phyloP scores from a whole-genome alignment of 2,113 vertebrate genomes.

The Muntiacus reevesi region DNA sequence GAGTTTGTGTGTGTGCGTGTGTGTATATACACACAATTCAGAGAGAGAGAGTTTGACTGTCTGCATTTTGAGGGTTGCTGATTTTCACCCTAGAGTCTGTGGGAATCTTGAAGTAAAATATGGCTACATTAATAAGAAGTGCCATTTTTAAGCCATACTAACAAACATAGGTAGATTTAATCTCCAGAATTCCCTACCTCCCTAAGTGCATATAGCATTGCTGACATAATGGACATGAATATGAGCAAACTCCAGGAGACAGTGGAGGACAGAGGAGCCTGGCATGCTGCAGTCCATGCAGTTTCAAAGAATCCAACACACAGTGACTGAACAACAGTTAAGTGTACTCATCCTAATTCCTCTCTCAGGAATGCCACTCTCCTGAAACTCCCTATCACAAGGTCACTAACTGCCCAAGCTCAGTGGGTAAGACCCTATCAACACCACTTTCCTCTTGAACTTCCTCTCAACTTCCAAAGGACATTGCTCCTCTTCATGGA shows the following conservation, averaged over 20 bases:
- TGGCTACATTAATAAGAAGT: background rate
- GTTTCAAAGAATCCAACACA: background rate
- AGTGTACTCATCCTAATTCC: background rate
- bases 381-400: background rate
- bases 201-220: background rate
- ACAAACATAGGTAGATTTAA: background rate
- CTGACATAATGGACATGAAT: background rate
- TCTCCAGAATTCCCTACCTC: background rate
- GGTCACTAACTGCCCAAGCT: background rate
- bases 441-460: background rate
- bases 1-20: background rate
- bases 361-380: background rate
- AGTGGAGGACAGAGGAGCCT: background rate
- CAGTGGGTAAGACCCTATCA: background rate
- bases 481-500: background rate
- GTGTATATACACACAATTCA: background rate
- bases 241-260: background rate
- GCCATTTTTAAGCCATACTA: background rate
- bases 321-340: background rate
- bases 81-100: background rate
- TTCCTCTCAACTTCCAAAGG: background rate
- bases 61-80: constrained; percentile 25
- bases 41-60: background rate
- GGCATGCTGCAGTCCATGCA: background rate
- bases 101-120: constrained; percentile 29